Conservation (phyloP, 2,113 vertebrate genomes). For the Peromyscus polionotus region DNA sequence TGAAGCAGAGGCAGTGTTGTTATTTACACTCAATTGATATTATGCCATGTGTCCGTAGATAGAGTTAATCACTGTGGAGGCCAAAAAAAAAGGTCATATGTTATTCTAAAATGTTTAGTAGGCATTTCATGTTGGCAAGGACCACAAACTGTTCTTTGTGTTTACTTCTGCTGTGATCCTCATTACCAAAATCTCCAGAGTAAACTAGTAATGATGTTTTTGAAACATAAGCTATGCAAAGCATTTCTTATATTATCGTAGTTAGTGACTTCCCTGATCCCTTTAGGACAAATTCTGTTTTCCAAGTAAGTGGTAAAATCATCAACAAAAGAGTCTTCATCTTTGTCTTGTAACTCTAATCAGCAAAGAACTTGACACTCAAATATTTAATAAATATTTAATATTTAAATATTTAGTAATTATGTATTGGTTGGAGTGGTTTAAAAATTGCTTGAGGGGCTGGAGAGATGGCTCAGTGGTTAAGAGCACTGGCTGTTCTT, state of each 20-base stretch:
- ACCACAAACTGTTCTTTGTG: background rate
- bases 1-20: background rate
- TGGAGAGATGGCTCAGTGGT: too few relatives aligned
- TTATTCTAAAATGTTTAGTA: background rate
- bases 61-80: background rate
- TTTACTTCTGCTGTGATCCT: background rate
- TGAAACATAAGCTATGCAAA: slow-evolving; percentile 24
- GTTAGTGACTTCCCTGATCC: background rate
- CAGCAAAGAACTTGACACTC: background rate
- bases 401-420: slow-evolving; percentile 14
- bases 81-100: background rate
- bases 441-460: slow-evolving; percentile 28
- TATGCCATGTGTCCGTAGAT: background rate
- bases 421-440: background rate
- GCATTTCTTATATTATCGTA: background rate
- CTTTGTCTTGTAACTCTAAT: background rate
- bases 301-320: background rate
- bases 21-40: background rate
- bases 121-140: background rate
- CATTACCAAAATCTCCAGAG: background rate
- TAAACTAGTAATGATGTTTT: background rate
- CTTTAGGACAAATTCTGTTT: background rate
- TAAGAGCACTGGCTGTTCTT: too few relatives aligned
- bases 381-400: slow-evolving; percentile 1
- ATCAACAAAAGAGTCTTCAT: background rate